phyloP scores from a whole-genome alignment of 2,113 vertebrate genomes.

The Bungarus multicinctus region DNA sequence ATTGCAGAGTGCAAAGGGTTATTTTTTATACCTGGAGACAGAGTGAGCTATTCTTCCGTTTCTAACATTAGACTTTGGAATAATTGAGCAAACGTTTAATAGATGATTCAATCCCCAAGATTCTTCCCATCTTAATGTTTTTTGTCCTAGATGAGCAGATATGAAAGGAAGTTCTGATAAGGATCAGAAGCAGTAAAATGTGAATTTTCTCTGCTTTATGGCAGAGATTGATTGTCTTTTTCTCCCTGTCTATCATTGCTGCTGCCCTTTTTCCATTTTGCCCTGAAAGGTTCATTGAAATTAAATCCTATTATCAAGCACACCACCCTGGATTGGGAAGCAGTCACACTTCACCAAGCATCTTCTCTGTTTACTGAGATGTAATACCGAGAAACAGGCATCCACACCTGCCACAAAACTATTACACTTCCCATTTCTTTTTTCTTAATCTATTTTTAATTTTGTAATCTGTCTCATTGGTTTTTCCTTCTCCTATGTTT shows the following conservation, averaged over 20 bases:
- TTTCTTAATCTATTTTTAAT: conserved; percentile 64
- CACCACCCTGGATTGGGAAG: conserved; percentile 70
- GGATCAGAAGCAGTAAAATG: conserved; percentile 28
- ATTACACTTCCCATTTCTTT: conserved; percentile 56
- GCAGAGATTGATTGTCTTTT: not conserved
- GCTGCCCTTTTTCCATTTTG: conserved; percentile 39
- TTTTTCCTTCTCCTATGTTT: not conserved
- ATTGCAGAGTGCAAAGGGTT: not conserved
- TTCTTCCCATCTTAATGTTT: not conserved
- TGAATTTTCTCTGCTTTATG: conserved; percentile 30
- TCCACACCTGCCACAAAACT: conserved; percentile 61
- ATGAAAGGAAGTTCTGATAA: conserved; percentile 24
- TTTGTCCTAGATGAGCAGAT: not conserved
- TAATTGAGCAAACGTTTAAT: not conserved
- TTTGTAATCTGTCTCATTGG: conserved; percentile 42
- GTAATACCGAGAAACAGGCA: conserved; percentile 53
- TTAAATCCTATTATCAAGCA: conserved; percentile 60
- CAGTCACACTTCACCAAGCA: conserved; percentile 66
- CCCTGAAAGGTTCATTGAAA: conserved; percentile 49
- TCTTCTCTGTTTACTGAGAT: conserved; percentile 66
- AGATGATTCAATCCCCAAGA: not conserved
- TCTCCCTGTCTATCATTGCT: conserved; percentile 26
- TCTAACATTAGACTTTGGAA: not conserved
- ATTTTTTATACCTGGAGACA: not conserved
- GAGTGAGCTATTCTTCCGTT: not conserved